These are phyloP conservation scores for Drepana arcuata DNA, from an alignment of 1,140 invertebrate species.

Conservation along the genomic window DNA sequence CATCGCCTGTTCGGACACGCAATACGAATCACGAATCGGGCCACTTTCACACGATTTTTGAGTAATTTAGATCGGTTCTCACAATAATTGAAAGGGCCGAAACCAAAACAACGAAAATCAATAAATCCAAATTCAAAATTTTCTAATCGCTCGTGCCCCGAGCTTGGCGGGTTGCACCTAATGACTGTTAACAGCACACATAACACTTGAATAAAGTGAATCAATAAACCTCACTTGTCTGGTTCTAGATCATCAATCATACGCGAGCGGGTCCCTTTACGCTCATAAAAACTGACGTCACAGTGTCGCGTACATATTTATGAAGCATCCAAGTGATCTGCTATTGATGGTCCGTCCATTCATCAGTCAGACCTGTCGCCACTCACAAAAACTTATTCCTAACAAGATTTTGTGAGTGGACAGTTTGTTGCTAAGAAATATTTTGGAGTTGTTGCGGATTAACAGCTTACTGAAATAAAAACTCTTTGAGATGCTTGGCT, in stretches of 20 bases:
- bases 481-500: no score
- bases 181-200: constrained; percentile 26
- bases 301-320: constrained; percentile 61
- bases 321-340: constrained; percentile 53
- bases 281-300: constrained; percentile 52
- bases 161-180: constrained; percentile 13
- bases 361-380: constrained; percentile 37
- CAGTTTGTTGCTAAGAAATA: constrained; percentile 2
- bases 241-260: constrained; percentile 51
- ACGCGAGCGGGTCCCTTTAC: constrained; percentile 37
- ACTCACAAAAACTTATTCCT: constrained; percentile 16
- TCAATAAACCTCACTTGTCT: constrained; percentile 40
- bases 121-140: no score
- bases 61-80: constrained; percentile 7
- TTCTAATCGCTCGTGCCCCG: no score
- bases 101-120: no score
- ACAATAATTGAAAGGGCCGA: no score
- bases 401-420: constrained; percentile 11
- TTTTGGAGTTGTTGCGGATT: background rate
- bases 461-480: no score
- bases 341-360: constrained; percentile 46
- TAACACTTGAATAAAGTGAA: constrained; percentile 37
- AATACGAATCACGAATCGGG: constrained; percentile 26
- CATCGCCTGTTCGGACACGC: constrained; percentile 34
- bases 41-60: constrained; percentile 29